Conservation (phyloP, 2,888 invertebrate species). For the Pecten maximus region DNA sequence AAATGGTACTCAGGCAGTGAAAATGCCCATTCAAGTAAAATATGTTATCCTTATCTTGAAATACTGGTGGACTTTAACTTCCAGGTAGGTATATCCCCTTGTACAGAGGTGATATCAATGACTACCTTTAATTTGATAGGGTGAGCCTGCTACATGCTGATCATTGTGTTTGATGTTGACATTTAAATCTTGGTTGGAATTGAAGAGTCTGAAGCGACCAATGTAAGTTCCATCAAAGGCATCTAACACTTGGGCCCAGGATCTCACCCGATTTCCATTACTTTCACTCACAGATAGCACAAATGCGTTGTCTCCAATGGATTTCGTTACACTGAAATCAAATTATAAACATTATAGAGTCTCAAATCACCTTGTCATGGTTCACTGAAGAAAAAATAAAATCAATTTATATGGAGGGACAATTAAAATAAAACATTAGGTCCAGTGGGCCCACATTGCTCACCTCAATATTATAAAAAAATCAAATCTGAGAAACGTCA, state of each 20-base stretch:
- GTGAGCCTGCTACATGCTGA: constrained; percentile 87
- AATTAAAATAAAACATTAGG: too few relatives aligned
- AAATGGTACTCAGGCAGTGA: too few relatives aligned
- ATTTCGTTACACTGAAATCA: constrained; percentile 84
- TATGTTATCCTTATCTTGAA: too few relatives aligned
- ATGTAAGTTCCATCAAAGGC: constrained; percentile 84
- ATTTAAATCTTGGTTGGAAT: constrained; percentile 87
- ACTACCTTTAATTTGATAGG: constrained; percentile 87
- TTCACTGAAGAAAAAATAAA: too few relatives aligned
- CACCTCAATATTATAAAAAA: too few relatives aligned
- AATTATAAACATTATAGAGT: not conserved
- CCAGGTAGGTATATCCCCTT: not conserved
- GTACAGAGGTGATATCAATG: not conserved
- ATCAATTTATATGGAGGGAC: too few relatives aligned
- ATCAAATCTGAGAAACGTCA: too few relatives aligned
- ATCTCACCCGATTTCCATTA: constrained; percentile 82
- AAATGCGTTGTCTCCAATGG: constrained; percentile 84
- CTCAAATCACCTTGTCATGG: too few relatives aligned
- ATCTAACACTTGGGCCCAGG: constrained; percentile 90
- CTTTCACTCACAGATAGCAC: constrained; percentile 85
- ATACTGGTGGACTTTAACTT: too few relatives aligned
- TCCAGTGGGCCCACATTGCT: too few relatives aligned
- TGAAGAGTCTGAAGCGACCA: constrained; percentile 66
- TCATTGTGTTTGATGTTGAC: constrained; percentile 88
- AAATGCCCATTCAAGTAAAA: too few relatives aligned